Base-by-base conservation (phyloP, 37 sponge, comb jelly and placozoan species). In the Halichondria panicea region DNA sequence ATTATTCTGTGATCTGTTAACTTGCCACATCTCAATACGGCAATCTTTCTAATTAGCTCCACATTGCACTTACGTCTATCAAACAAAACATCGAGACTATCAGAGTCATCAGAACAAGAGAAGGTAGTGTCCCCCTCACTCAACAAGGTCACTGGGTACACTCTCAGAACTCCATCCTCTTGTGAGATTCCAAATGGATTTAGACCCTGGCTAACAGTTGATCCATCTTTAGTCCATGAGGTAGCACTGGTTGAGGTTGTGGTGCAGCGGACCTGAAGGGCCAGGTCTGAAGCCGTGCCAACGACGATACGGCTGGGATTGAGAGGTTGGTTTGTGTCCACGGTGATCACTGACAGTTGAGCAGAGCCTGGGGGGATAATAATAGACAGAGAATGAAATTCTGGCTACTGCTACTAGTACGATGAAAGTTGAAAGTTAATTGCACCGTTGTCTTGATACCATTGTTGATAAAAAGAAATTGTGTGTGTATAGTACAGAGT, bases 131-230 rank as follows among this genome's bases (percentile, higher is more conserved):
- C 32, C 11, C 27, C 32, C 15, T 27, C 52, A 1, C 31, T 34
- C 70, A 69, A 32, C 28, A 69, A n/a, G 33, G 34, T 30, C 9
- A 52, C 70, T 27, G 70, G 70, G 70, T 43, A 69, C 5, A 45
- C 27, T 32, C 70, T 69, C 70, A 69, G 33, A 8, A 43, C 30
- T 13, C 70, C 70, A n/a, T 45, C 32, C 1, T 43, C 70, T 24
- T 69, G 70, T 4, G 34, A 34, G 12, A 8, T 44, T 28, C 70
- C 70, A 69, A 69, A 69, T 44, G 70, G 31, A 27, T 18, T 1
- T 32, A 69, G 70, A 22, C 70, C 52, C 25, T 3, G 1, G 32
- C 30, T 1, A 1, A 69, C 50, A 13, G n/a, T 32, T 3, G 70
- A 43, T 7, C 70, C 52, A 32, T 69, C 48, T 18, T 18, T 48